These are phyloP conservation scores for Nomada goodeniana DNA, from an alignment of 2,888 invertebrate genomes.

Conservation along the genomic window DNA sequence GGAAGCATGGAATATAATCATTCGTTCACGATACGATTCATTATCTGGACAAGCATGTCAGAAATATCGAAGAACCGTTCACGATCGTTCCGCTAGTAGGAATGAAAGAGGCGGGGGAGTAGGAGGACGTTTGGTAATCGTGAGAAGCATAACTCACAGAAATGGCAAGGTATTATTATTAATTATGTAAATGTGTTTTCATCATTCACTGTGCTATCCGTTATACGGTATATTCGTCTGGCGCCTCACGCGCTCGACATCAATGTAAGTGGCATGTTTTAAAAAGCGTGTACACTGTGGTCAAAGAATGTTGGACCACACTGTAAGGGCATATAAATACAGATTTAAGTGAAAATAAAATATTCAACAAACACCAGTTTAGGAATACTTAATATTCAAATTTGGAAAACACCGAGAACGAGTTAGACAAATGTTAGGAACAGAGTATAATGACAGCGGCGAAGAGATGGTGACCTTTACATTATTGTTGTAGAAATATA, in stretches of 20 bases:
- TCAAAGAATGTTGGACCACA: too few relatives aligned
- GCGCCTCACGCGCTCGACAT: slow-evolving; percentile 5
- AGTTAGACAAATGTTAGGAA: not conserved
- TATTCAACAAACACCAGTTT: too few relatives aligned
- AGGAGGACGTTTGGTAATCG: slow-evolving; percentile 15
- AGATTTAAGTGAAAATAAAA: too few relatives aligned
- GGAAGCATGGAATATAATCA: slow-evolving; percentile 37
- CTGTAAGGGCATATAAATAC: too few relatives aligned
- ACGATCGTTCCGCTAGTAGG: slow-evolving; percentile 18
- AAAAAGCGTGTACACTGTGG: not conserved
- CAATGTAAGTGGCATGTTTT: slow-evolving; percentile 9
- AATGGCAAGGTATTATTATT: slow-evolving; percentile 61
- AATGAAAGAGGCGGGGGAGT: not conserved
- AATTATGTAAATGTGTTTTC: slow-evolving; percentile 61
- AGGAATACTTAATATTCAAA: too few relatives aligned
- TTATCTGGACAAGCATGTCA: slow-evolving; percentile 40
- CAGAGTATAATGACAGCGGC: not conserved
- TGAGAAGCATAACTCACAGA: slow-evolving; percentile 54
- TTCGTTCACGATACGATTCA: slow-evolving; percentile 46
- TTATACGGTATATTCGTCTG: slow-evolving; percentile 29
- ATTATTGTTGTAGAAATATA: not conserved
- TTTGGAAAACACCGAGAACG: too few relatives aligned
- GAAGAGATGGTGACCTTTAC: too few relatives aligned
- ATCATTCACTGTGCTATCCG: slow-evolving; percentile 43
- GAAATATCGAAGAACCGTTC: slow-evolving; percentile 38